A percentile compares a stretch with the other conserved stretches of the same genome.
phyloP scores from a whole-genome alignment of 2,113 vertebrate species.

The Dasyurus viverrinus region DNA sequence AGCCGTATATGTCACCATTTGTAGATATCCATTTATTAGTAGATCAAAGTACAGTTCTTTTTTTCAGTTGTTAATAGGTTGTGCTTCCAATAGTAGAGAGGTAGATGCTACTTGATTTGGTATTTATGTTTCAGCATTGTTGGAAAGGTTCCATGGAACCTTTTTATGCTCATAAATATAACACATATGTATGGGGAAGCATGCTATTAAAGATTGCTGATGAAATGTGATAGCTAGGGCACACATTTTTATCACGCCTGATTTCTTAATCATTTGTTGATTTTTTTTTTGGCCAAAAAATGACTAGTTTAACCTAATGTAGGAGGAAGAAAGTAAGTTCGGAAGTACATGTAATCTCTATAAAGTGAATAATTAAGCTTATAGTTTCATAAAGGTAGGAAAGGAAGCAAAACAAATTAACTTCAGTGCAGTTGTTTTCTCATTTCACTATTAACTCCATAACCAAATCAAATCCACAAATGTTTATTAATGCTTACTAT shows the following conservation, averaged over 20 bases:
- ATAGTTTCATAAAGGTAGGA: neutral
- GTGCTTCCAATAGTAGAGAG: neutral
- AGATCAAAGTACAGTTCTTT: neutral
- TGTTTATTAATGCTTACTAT: neutral
- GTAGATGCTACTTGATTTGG: neutral
- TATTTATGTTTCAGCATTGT: neutral
- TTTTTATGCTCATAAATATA: neutral
- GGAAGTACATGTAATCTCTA: neutral
- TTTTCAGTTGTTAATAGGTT: neutral
- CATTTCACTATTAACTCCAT: neutral
- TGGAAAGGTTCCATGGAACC: neutral
- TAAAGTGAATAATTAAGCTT: neutral
- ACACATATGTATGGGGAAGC: neutral
- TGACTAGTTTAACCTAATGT: neutral
- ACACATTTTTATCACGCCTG: neutral
- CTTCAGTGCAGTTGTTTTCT: neutral
- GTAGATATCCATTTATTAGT: neutral
- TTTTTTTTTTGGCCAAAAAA: constrained; percentile 15
- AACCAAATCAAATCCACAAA: neutral
- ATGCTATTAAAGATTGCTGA: neutral
- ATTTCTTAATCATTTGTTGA: constrained; percentile 13
- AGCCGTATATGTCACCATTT: neutral
- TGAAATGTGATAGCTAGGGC: constrained; percentile 12
- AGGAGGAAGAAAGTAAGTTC: neutral
- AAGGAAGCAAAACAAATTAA: neutral